A percentile compares a stretch with the other conserved stretches of the same genome.
Evolutionary conservation across 1,140 invertebrate species (phyloP).

Genomic region (Euborellia annulipes): DNA sequence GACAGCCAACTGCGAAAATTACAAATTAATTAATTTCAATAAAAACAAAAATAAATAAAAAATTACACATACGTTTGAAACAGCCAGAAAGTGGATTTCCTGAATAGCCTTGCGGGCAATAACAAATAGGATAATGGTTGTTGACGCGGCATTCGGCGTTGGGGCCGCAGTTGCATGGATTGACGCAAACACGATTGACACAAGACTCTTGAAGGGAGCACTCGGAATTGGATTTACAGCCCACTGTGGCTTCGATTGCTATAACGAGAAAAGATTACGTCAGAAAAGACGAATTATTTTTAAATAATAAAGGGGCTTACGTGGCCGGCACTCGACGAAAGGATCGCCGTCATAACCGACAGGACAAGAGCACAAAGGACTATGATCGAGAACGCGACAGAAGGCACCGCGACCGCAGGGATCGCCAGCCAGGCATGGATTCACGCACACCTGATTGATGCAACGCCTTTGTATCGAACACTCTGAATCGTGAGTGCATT

Average conservation of each 20-base stretch:
- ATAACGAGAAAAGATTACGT: background rate
- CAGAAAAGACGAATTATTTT: constrained; percentile 4
- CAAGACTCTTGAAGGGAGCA: constrained; percentile 65
- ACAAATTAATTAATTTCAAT: no score
- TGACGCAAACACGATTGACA: constrained; percentile 57
- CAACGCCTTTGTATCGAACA: constrained; percentile 57
- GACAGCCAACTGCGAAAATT: constrained; percentile 49
- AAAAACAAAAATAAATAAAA: no score
- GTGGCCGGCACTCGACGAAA: constrained; percentile 49
- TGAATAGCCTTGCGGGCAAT: constrained; percentile 57
- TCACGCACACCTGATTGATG: constrained; percentile 53
- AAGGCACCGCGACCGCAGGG: constrained; percentile 60
- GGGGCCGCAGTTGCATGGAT: constrained; percentile 68
- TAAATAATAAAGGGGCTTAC: constrained; percentile 35
- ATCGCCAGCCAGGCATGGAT: constrained; percentile 51
- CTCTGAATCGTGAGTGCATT: constrained; percentile 61
- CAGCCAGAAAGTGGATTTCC: constrained; percentile 71
- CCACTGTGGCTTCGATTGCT: constrained; percentile 31
- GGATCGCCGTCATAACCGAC: constrained; percentile 59
- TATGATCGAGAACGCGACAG: constrained; percentile 58
- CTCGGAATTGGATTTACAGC: constrained; percentile 60
- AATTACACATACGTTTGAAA: constrained; percentile 39
- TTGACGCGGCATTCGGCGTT: constrained; percentile 63
- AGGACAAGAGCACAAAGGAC: constrained; percentile 64
- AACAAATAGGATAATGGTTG: constrained; percentile 68